Conservation (phyloP, 2,797 vertebrate genomes). For the Toxotes lorentzi region DNA sequence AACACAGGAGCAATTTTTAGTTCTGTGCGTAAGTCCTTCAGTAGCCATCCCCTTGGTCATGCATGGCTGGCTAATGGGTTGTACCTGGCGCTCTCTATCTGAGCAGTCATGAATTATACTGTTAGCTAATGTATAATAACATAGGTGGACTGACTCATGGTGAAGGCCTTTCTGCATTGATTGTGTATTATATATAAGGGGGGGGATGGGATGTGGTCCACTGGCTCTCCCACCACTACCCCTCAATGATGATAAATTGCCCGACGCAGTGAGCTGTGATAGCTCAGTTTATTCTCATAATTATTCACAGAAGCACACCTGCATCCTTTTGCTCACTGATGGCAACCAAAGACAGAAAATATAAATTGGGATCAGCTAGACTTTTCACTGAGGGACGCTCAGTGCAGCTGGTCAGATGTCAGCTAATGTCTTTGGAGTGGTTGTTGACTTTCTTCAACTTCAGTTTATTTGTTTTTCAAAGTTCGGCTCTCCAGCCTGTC, state of each 20-base stretch:
- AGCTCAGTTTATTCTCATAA: conserved; percentile 41
- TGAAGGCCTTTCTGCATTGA: conserved; percentile 32
- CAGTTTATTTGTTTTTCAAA: background rate
- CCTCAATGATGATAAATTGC: conserved; percentile 58
- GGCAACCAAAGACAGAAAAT: conserved; percentile 15
- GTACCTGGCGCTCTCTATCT: background rate
- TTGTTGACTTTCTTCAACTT: background rate
- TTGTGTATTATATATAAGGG: conserved; percentile 53
- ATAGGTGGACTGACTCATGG: background rate
- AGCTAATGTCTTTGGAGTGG: background rate
- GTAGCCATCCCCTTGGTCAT: background rate
- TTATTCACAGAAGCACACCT: conserved; percentile 44
- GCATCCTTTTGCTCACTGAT: conserved; percentile 29
- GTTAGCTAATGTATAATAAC: conserved; percentile 6
- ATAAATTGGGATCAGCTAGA: conserved; percentile 25
- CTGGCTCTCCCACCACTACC: conserved; percentile 8
- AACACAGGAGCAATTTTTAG: background rate
- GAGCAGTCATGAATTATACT: background rate
- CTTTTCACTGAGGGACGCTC: conserved; percentile 5
- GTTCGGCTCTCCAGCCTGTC: background rate
- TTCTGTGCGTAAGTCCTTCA: conserved; percentile 5
- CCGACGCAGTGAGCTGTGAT: conserved; percentile 23
- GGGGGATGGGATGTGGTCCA: conserved; percentile 32
- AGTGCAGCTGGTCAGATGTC: conserved; percentile 17
- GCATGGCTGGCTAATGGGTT: conserved; percentile 17